Base-by-base conservation (phyloP, 2,797 vertebrate genomes). In the Acestrorhynchus altus region DNA sequence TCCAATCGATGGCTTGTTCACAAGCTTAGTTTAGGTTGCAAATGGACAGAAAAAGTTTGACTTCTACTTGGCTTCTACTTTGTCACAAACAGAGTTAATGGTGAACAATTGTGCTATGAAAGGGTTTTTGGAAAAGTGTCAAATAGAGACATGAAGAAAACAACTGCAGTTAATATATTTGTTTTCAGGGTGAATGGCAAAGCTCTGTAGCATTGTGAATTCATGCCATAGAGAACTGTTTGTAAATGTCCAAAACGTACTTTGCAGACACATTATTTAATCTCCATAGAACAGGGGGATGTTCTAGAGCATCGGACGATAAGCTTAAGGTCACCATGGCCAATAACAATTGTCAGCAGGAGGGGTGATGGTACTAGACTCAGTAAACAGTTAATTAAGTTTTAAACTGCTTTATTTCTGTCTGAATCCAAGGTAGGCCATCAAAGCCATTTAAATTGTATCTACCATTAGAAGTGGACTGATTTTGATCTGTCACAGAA, bases 1-100 rank as follows among this genome's bases (percentile, higher is more conserved):
- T 82, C 76, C 86, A 89, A 91, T 88, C 84, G 31, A 35, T 35
- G 60, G 11, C 15, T 72, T 66, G 20, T 66, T 67, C 46, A 64
- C 71, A 63, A 46, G 40, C 42, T 73, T 26, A 69, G 15, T 57
- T 22, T 42, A 60, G 46, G 66, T n/a, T 46, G 35, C 65, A 70
- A 26, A 42, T 13, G 13, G 4, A 76, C 64, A 72, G 66, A 13
- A 5, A 11, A 46, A 73, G 31, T 15, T 31, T 18, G 47, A 74
- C 39, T 24, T 69, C n/a, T n/a, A n/a, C n/a, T n/a, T n/a, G n/a
- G n/a, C n/a, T n/a, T n/a, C n/a, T n/a, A n/a, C n/a, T n/a, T n/a
- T n/a, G n/a, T n/a, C n/a, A n/a, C n/a, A n/a, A n/a, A n/a, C n/a
- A n/a, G n/a, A n/a, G n/a, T n/a, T 1, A 47, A 20, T 40, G 6